Percentiles rank a stretch among this genome's conserved stretches.
These are phyloP conservation scores for Dipus sagitta DNA, from an alignment of 2,797 vertebrate genomes.

Conservation along the genomic window DNA sequence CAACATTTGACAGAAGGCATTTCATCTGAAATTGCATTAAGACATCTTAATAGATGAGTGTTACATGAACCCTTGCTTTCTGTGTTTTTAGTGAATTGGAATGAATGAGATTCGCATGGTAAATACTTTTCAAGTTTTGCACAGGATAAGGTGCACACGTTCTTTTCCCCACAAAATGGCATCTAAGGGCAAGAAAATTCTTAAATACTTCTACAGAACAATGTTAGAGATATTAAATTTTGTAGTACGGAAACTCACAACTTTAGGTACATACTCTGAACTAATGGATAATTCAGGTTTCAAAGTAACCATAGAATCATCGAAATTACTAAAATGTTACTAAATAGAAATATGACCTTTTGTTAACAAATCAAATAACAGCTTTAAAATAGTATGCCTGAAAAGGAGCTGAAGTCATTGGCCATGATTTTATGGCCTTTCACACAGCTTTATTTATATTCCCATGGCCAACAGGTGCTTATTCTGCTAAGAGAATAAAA, in stretches of 20 bases:
- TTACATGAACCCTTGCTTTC: not conserved
- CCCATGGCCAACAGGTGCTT: not conserved
- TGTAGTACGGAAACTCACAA: not conserved
- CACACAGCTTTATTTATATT: not conserved
- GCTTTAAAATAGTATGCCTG: not conserved
- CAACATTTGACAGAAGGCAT: constrained; percentile 39
- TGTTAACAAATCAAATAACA: not conserved
- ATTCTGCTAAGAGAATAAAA: not conserved
- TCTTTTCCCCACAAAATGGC: not conserved
- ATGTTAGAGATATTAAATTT: not conserved
- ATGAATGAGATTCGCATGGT: not conserved
- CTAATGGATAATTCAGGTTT: not conserved
- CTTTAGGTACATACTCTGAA: not conserved
- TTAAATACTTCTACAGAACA: not conserved
- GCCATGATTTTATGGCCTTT: not conserved
- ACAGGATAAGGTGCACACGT: not conserved
- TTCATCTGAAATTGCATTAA: constrained; percentile 55
- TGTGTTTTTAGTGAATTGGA: not conserved
- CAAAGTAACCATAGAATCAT: not conserved
- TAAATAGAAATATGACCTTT: not conserved
- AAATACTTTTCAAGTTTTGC: not conserved
- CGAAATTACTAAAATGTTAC: not conserved
- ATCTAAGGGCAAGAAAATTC: not conserved
- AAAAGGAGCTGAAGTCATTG: not conserved
- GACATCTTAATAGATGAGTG: constrained; percentile 19